Percentiles rank a stretch among this genome's conserved stretches.
phyloP scores from a whole-genome alignment of 2,797 vertebrate genomes.

The Danionella dracula region DNA sequence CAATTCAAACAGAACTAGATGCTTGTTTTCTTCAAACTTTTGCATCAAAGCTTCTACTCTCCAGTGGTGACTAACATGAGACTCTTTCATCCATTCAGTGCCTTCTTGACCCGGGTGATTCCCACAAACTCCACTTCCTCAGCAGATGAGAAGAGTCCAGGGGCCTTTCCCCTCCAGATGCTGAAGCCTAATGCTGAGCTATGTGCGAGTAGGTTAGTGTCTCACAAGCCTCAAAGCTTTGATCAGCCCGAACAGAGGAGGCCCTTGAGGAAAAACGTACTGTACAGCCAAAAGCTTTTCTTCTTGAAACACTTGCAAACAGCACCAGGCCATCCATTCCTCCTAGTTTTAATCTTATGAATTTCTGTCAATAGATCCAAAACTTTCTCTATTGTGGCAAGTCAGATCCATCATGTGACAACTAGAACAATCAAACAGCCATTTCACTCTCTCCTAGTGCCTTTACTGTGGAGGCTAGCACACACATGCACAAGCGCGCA shows the following conservation, averaged over 20 bases:
- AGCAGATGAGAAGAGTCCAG: constrained; percentile 58
- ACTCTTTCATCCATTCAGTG: constrained; percentile 9
- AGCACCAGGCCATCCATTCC: too few species aligned
- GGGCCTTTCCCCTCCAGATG: constrained; percentile 51
- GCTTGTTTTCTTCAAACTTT: too few species aligned
- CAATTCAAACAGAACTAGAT: too few species aligned
- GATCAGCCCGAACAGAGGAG: constrained; percentile 28
- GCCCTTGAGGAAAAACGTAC: constrained; percentile 1
- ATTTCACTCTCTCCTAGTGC: constrained; percentile 5
- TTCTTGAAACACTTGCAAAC: background rate
- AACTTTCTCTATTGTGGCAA: background rate
- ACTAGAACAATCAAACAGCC: background rate
- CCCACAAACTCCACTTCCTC: constrained; percentile 46
- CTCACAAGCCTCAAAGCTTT: constrained; percentile 29
- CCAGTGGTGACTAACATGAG: background rate
- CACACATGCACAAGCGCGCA: constrained; percentile 32
- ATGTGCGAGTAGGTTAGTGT: constrained; percentile 30
- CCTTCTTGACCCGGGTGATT: constrained; percentile 45
- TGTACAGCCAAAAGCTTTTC: constrained; percentile 3
- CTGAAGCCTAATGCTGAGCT: constrained; percentile 28
- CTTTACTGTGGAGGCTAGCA: constrained; percentile 19
- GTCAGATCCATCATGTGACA: background rate
- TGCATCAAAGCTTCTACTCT: background rate
- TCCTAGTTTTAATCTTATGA: background rate
- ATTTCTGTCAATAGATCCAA: background rate